Evolutionary conservation across 2,113 vertebrate species (phyloP).

Genomic region (Glareola pratincola): DNA sequence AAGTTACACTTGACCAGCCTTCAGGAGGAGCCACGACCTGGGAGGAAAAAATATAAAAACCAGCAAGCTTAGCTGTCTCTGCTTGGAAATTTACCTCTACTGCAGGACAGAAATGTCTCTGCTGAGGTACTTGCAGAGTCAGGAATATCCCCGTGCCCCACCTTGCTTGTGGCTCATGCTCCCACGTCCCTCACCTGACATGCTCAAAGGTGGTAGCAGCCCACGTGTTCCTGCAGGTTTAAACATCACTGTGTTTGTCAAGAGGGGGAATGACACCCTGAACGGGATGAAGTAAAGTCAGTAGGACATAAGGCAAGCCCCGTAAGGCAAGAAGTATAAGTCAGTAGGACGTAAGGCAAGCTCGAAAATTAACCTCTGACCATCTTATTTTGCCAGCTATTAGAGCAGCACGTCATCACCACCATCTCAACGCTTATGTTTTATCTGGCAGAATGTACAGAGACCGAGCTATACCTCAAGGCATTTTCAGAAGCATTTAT

Average conservation of each 20-base stretch:
- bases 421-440: background rate
- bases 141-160: background rate
- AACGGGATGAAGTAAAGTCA: background rate
- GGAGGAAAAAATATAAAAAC: background rate
- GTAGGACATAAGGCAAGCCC: background rate
- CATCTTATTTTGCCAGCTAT: background rate
- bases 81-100: background rate
- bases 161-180: rapidly evolving
- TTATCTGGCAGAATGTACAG: background rate
- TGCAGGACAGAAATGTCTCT: background rate
- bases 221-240: background rate
- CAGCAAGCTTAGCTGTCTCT: background rate
- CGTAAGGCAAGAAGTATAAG: background rate
- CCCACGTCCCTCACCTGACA: background rate
- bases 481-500: background rate
- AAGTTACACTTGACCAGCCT: background rate
- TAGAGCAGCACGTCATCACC: background rate
- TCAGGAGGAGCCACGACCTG: background rate
- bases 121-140: background rate
- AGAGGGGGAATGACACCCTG: background rate
- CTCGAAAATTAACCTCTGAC: background rate
- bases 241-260: background rate
- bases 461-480: background rate
- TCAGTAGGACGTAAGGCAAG: background rate
- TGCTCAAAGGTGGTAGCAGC: background rate